phyloP scores from a whole-genome alignment of 2,888 invertebrate species.

The Hirtodrosophila confusa region DNA sequence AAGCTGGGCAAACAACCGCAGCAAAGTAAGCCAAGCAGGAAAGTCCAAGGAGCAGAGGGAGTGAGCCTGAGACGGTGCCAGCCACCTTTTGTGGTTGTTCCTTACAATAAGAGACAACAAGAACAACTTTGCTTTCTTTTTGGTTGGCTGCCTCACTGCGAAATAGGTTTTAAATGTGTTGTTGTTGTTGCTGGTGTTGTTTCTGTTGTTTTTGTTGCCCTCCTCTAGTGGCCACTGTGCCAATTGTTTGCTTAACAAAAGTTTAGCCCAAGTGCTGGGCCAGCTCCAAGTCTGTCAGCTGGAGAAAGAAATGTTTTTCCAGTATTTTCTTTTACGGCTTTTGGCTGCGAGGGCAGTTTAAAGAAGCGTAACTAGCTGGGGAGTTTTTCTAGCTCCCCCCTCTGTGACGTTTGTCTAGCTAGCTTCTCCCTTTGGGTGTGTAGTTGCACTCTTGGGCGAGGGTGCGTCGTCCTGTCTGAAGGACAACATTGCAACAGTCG shows the following conservation, averaged over 20 bases:
- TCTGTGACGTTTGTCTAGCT: too few species aligned
- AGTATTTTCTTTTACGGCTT: conserved; percentile 72
- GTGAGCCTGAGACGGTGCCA: neutral
- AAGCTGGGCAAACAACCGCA: conserved; percentile 59
- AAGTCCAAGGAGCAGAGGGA: conserved; percentile 3
- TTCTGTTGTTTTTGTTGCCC: conserved; percentile 21
- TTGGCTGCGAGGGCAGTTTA: conserved; percentile 58
- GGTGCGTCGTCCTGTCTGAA: conserved; percentile 59
- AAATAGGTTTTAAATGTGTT: conserved; percentile 74
- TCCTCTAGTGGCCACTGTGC: conserved; percentile 62
- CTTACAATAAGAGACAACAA: conserved; percentile 54
- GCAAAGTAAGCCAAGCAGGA: conserved; percentile 69
- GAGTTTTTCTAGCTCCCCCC: conserved; percentile 28
- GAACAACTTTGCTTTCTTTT: conserved; percentile 59
- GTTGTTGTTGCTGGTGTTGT: conserved; percentile 31
- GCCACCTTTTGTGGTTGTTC: conserved; percentile 65
- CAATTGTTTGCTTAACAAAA: conserved; percentile 82
- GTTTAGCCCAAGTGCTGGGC: conserved; percentile 64
- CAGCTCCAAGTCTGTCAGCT: conserved; percentile 24
- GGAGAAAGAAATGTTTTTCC: conserved; percentile 31
- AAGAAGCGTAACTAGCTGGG: conserved; percentile 70
- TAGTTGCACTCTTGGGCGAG: conserved; percentile 38
- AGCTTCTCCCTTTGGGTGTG: conserved; percentile 15
- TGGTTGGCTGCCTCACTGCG: conserved; percentile 63
- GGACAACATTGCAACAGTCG: conserved; percentile 78